Base-by-base conservation (phyloP, 2,113 vertebrate genomes). In the Megaceryle maxima region DNA sequence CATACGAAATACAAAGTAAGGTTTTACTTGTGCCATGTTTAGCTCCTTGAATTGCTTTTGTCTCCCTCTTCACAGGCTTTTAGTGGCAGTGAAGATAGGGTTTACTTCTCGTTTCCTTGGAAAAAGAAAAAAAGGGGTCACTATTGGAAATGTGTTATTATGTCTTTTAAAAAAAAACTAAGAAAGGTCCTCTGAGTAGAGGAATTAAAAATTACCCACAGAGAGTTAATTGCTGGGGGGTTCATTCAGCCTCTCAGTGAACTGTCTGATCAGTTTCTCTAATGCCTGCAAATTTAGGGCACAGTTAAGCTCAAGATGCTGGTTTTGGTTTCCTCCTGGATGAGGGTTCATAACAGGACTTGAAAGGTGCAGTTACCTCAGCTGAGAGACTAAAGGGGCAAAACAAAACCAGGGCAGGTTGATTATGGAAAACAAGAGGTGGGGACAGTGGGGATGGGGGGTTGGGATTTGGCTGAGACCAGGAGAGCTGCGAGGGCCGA, bases 281-380 rank as follows among this genome's bases (percentile, higher is more conserved):
- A 5, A 5, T 3, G 5, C 33, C 51, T 48, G 22, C 0, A 0
- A 57, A 16, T 28, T 26, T 1, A 1, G 53, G 33, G 11, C 35
- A 64, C 35, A 25, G 37, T 26, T 29, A 10, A 41, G n/a, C 51
- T 53, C 33, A 48, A 31, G 56, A 22, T 1, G 5, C 11, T 63
- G 60, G 6, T 2, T 81, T 81, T 53, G 64, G 10, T 16, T 39
- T 73, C 29, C 39, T 9, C 56, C 48, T 68, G 70, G 24, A 13
- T 1, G 0, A n/a, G 37, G 41, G 10, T 17, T 5, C 21, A 35
- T 1, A 16, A 11, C 25, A 18, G 37, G 25, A 13, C 75, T 25
- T 62, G 74, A 28, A 14, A 26, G 31, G 37, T 50, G 59, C 55
- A 3, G n/a, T 26, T 70, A 6, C 8, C 29, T 35, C 51, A 25